A percentile compares a stretch with the other conserved stretches of the same genome.
These are phyloP conservation scores for Nomada fabriciana DNA, from an alignment of 2,888 invertebrate species.

Conservation along the genomic window DNA sequence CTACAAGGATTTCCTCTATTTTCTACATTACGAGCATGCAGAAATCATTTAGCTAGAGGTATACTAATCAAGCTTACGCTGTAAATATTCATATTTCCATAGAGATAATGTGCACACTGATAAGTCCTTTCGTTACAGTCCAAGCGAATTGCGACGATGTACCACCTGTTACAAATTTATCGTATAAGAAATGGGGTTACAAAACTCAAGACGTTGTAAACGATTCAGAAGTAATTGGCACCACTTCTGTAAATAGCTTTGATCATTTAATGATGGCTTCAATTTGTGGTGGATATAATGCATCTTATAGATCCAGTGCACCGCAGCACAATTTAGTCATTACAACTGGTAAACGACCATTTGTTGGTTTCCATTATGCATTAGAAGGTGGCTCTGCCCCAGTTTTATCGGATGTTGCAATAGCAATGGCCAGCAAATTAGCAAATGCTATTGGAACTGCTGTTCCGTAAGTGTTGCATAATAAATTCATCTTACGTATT, in stretches of 20 bases:
- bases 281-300: constrained; percentile 90
- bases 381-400: constrained; percentile 94
- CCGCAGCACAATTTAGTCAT: constrained; percentile 91
- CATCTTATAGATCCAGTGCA: constrained; percentile 89
- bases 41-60: constrained; percentile 93
- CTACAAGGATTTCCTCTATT: constrained; percentile 92
- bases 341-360: constrained; percentile 93
- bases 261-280: constrained; percentile 94
- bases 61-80: constrained; percentile 48
- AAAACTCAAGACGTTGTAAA: constrained; percentile 90
- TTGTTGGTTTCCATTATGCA: constrained; percentile 95
- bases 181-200: constrained; percentile 95
- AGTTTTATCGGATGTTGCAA: constrained; percentile 95
- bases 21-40: constrained; percentile 91
- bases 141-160: constrained; percentile 89
- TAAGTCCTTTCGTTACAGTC: constrained; percentile 84
- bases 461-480: constrained; percentile 88
- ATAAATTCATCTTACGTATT: constrained; percentile 46
- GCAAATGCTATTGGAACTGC: constrained; percentile 87
- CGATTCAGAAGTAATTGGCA: constrained; percentile 92
- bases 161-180: constrained; percentile 88
- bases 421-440: constrained; percentile 95
- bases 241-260: constrained; percentile 90
- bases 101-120: background rate
- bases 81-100: constrained; percentile 1